A percentile compares a stretch with the other conserved stretches of the same genome.
Evolutionary conservation across 1,140 invertebrate genomes (phyloP).

Genomic region (Papilio helenus): DNA sequence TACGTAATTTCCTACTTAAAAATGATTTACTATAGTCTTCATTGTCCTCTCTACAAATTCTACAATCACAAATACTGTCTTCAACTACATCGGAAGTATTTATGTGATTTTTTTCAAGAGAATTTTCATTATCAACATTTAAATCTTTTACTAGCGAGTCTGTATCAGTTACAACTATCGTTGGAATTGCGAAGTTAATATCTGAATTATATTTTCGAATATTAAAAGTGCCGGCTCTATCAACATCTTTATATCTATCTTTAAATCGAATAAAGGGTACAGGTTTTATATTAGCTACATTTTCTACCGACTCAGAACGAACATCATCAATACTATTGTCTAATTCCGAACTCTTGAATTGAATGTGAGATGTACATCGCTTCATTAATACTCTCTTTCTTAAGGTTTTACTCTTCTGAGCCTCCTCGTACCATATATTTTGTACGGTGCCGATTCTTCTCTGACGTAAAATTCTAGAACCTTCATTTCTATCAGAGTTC

Average conservation of each 20-base stretch:
- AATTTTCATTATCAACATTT: conserved; percentile 7
- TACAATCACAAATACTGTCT: conserved; percentile 72
- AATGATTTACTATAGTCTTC: conserved; percentile 52
- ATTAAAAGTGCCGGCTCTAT: conserved; percentile 45
- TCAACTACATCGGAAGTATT: conserved; percentile 66
- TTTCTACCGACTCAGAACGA: conserved; percentile 47
- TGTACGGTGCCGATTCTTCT: conserved; percentile 55
- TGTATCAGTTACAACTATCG: conserved; percentile 47
- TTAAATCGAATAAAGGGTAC: conserved; percentile 35
- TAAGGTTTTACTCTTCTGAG: conserved; percentile 50
- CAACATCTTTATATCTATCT: conserved; percentile 47
- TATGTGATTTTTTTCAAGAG: conserved; percentile 42
- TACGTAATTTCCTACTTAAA: conserved; percentile 58
- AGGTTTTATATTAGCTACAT: conserved; percentile 38
- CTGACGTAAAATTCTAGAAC: conserved; percentile 48
- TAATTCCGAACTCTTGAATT: conserved; percentile 59
- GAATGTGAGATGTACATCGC: conserved; percentile 48
- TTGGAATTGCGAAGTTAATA: conserved; percentile 43
- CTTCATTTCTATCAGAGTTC: conserved; percentile 39
- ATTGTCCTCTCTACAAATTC: conserved; percentile 66
- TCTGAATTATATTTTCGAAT: conserved; percentile 49
- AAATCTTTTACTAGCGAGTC: conserved; percentile 25
- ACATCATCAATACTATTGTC: conserved; percentile 36
- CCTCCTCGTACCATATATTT: conserved; percentile 52
- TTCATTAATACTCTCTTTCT: conserved; percentile 62